Percentiles rank a stretch among this genome's conserved stretches.
Evolutionary conservation across 2,888 invertebrate genomes (phyloP).

Genomic region (Chrysina gloriosa): DNA sequence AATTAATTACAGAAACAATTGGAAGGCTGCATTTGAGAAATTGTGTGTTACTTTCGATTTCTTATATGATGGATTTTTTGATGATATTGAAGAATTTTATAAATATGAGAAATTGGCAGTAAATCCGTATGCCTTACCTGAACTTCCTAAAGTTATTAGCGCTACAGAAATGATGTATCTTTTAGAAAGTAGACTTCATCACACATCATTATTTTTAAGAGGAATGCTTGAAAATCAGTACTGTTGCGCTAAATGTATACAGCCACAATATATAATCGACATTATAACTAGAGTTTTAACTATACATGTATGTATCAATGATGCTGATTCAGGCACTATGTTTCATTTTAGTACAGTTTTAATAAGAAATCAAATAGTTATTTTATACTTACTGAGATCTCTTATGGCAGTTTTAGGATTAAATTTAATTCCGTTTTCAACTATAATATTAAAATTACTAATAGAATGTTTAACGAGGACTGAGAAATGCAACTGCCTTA

Average conservation of each 20-base stretch:
- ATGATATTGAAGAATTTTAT: conserved; percentile 26
- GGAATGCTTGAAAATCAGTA: conserved; percentile 43
- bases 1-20: conserved; percentile 46
- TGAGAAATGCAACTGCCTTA: conserved; percentile 27
- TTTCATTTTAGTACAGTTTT: conserved; percentile 22
- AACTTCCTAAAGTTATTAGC: conserved; percentile 20
- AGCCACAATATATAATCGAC: conserved; percentile 9
- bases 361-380: conserved; percentile 42
- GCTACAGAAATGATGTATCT: conserved; percentile 11
- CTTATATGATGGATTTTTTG: conserved; percentile 19
- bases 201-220: conserved; percentile 45
- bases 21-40: conserved; percentile 43
- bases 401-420: conserved; percentile 46
- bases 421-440: conserved; percentile 47
- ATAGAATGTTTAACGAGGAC: conserved; percentile 46
- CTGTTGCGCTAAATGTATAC: conserved; percentile 3
- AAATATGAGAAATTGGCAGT: conserved; percentile 5
- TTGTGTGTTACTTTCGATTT: conserved; percentile 10
- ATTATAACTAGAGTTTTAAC: conserved; percentile 21
- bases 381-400: conserved; percentile 46
- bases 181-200: conserved; percentile 40
- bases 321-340: not conserved
- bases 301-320: conserved; percentile 12
- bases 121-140: conserved; percentile 7
- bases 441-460: conserved; percentile 46